A percentile compares a stretch with the other conserved stretches of the same genome.
Evolutionary conservation across 2,888 invertebrate species (phyloP).

Genomic region (Drosophila greeni): DNA sequence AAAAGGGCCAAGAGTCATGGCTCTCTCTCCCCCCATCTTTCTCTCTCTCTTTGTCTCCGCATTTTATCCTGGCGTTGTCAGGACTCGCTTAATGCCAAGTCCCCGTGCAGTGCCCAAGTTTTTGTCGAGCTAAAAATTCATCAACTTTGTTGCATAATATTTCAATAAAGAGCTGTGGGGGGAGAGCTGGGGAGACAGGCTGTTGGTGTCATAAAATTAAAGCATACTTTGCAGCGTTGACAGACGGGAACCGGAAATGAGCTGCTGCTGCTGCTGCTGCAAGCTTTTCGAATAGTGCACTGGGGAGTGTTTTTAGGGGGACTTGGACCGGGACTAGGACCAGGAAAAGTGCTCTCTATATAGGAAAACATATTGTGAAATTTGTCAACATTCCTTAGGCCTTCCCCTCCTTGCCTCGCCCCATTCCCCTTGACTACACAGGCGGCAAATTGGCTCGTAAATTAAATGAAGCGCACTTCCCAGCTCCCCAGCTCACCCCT

Average conservation of each 20-base stretch:
- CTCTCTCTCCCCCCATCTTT: not conserved
- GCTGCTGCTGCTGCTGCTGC: conserved; percentile 22
- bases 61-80: conserved; percentile 26
- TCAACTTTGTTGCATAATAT: conserved; percentile 74
- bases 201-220: conserved; percentile 66
- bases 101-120: conserved; percentile 60
- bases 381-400: conserved; percentile 42
- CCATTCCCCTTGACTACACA: conserved; percentile 16
- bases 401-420: not conserved
- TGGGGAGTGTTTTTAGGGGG: conserved; percentile 57
- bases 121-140: conserved; percentile 67
- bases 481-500: not conserved
- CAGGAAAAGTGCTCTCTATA: conserved; percentile 10
- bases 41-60: not conserved
- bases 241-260: conserved; percentile 34
- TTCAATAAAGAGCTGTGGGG: conserved; percentile 66
- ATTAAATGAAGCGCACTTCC: conserved; percentile 49
- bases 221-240: conserved; percentile 51
- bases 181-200: conserved; percentile 12
- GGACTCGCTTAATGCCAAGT: conserved; percentile 65
- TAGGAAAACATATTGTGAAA: conserved; percentile 45
- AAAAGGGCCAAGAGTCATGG: conserved; percentile 30
- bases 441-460: conserved; percentile 57
- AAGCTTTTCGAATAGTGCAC: conserved; percentile 61
- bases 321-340: no score